phyloP scores from a whole-genome alignment of 30 jellyfish, hydroid and myxozoan genomes.

The Mastigias papua region DNA sequence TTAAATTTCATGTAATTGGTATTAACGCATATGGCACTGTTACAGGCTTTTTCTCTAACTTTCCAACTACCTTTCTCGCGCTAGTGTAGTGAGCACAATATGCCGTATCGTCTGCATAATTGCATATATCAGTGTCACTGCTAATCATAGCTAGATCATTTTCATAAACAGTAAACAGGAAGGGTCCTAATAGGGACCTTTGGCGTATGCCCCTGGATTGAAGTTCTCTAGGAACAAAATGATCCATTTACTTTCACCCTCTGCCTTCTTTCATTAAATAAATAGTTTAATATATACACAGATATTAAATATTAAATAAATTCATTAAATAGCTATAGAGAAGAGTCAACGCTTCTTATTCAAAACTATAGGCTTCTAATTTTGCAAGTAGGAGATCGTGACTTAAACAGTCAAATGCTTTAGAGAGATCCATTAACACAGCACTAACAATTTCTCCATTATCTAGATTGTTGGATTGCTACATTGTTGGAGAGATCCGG shows the following conservation, averaged over 20 bases:
- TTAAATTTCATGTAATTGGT: not conserved
- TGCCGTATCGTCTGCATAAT: not conserved
- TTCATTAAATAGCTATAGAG: too few relatives aligned
- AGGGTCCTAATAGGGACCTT: not conserved
- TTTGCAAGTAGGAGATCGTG: not conserved
- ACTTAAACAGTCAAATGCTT: not conserved
- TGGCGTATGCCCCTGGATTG: not conserved
- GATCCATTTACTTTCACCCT: not conserved
- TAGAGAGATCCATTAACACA: not conserved
- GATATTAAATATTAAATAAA: too few relatives aligned
- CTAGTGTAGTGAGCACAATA: not conserved
- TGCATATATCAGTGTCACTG: not conserved
- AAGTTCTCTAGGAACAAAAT: not conserved
- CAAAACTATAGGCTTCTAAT: not conserved
- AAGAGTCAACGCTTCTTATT: not conserved
- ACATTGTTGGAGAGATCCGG: not conserved
- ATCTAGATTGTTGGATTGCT: not conserved
- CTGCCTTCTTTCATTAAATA: not conserved
- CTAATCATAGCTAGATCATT: not conserved
- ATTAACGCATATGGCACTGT: not conserved
- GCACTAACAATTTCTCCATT: not conserved
- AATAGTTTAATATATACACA: too few relatives aligned
- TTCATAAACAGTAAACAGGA: not conserved
- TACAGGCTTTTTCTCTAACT: not conserved
- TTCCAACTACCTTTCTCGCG: not conserved